Evolutionary conservation across 2,113 vertebrate genomes (phyloP), one percentile per base, ranked within the genome.

Genomic region (Edolisoma coerulescens): DNA sequence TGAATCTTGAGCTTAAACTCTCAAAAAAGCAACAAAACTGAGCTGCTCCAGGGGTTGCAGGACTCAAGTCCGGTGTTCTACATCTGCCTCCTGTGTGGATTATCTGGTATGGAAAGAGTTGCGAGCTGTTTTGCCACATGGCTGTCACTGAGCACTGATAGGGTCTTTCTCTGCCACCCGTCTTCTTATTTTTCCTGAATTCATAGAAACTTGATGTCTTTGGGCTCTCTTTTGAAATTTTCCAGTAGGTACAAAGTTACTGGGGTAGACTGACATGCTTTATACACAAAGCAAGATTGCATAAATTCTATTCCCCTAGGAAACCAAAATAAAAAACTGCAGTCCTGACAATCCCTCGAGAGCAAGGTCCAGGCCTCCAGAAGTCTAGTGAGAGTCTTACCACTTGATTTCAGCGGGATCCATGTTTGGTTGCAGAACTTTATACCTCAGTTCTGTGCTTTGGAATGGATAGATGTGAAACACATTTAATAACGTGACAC

Each of bases 81-180:
- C 7, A 10, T n/a, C 6, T 60, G 14, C 27, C 12, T 70, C 11
- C 15, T 2, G 0, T 1, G 0, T 74, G 37, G 15, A 35, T 87
- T 74, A 24, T 57, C 33, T 61, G 32, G 68, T 27, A 11, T 8
- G 7, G 27, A 22, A 26, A 16, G 21, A 13, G 42, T 9, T 37
- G 13, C 10, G 23, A 92, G 33, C 39, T 85, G 32, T 63, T 84
- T 75, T 87, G 35, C 14, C 12, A 7, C 0, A 0, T 6, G 47
- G 16, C 35, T 16, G 54, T 59, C 6, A 2, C 26, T 42, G 35
- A 39, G 17, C 18, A 7, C 24, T 45, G 28, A 33, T 3, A 57
- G 7, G 7, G 16, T n/a, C 47, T 81, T 52, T 47, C 57, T 81
- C 39, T 67, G 8, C 6, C 8, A 45, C 17, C 23, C 11, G 6